A percentile compares a stretch with the other conserved stretches of the same genome.
phyloP scores from a whole-genome alignment of 2,113 vertebrate species.

The Nerophis lumbriciformis region DNA sequence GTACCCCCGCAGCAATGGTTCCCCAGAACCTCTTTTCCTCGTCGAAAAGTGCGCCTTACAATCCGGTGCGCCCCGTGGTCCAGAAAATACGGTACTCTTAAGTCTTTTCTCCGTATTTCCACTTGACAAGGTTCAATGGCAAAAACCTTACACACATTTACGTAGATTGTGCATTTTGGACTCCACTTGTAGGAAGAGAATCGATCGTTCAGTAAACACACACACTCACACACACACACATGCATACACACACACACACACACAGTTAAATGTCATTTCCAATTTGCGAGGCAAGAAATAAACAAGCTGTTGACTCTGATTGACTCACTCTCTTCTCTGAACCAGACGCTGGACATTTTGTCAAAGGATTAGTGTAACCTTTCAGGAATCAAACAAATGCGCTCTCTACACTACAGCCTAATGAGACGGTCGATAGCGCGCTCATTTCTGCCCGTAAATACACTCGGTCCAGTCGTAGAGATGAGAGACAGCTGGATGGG shows the following conservation, averaged over 20 bases:
- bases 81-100: too few species aligned
- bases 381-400: background rate
- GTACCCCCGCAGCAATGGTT: too few species aligned
- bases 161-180: too few species aligned
- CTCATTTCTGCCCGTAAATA: background rate
- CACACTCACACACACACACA: background rate
- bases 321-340: conserved; percentile 9
- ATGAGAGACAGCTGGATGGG: background rate
- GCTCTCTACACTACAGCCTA: background rate
- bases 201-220: too few species aligned
- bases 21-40: too few species aligned
- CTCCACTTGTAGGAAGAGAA: too few species aligned
- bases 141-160: too few species aligned
- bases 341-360: background rate
- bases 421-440: background rate
- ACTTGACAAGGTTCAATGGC: too few species aligned
- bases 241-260: background rate
- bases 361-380: conserved; percentile 2
- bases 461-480: background rate
- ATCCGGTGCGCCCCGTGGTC: too few species aligned
- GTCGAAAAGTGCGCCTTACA: too few species aligned
- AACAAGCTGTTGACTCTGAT: conserved; percentile 1
- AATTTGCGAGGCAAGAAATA: conserved; percentile 16
- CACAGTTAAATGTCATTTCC: conserved; percentile 17
- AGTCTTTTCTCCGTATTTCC: too few species aligned